These are phyloP conservation scores for Mercenaria mercenaria DNA, from an alignment of 1,140 invertebrate species.

Conservation along the genomic window DNA sequence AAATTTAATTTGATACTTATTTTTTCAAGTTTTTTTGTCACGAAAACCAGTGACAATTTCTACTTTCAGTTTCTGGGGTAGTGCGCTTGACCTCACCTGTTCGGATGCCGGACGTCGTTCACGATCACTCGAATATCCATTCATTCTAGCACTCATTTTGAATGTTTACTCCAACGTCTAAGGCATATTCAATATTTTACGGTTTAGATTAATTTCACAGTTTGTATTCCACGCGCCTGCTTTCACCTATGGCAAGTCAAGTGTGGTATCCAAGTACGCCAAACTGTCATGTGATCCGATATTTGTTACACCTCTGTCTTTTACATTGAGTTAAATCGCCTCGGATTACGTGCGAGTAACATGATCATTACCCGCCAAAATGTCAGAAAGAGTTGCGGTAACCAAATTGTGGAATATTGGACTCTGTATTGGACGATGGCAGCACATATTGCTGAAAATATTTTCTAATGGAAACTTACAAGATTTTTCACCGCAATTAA, in stretches of 20 bases:
- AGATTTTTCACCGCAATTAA: too few species aligned
- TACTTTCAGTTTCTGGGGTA: slow-evolving; percentile 48
- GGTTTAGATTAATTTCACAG: slow-evolving; percentile 9
- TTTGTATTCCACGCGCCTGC: slow-evolving; percentile 33
- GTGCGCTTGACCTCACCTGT: slow-evolving; percentile 37
- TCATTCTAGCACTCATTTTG: slow-evolving; percentile 63
- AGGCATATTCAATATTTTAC: slow-evolving; percentile 21
- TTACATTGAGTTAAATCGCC: slow-evolving; percentile 11
- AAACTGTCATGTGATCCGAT: slow-evolving; percentile 63
- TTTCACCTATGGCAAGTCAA: slow-evolving; percentile 64
- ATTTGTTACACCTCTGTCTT: slow-evolving; percentile 50
- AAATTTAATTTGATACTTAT: too few species aligned
- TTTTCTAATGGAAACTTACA: too few species aligned
- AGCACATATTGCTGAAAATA: too few species aligned
- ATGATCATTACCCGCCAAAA: slow-evolving; percentile 24
- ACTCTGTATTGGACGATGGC: too few species aligned
- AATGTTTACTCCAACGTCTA: slow-evolving; percentile 23
- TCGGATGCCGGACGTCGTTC: slow-evolving; percentile 47
- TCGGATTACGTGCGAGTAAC: slow-evolving; percentile 18
- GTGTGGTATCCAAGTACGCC: slow-evolving; percentile 62
- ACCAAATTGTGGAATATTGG: too few species aligned
- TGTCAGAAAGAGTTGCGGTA: too few species aligned
- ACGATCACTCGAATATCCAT: slow-evolving; percentile 57
- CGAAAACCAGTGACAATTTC: slow-evolving; percentile 13
- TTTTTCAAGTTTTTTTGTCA: neutral